Evolutionary conservation across 2,888 invertebrate genomes (phyloP).

Genomic region (Alloscopus bannaensis): DNA sequence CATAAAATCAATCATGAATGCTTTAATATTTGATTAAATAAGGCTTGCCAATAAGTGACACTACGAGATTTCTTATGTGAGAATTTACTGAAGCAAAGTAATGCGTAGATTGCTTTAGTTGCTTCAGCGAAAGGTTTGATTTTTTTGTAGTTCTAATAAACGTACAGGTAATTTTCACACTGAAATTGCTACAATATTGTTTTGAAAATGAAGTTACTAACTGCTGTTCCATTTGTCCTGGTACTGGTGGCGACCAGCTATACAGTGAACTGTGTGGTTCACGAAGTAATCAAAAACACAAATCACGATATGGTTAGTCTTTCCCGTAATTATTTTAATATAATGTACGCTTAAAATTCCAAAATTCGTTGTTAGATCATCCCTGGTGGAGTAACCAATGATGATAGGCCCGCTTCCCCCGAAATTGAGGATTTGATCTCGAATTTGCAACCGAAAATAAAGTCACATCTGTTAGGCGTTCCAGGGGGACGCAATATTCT

Average conservation of each 20-base stretch:
- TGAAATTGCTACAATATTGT: neutral
- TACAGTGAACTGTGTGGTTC: neutral
- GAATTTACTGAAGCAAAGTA: no score
- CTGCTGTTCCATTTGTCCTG: constrained; percentile 24
- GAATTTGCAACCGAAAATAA: constrained; percentile 27
- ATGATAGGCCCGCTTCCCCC: constrained; percentile 19
- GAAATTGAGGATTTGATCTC: constrained; percentile 21
- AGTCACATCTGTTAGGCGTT: constrained; percentile 4
- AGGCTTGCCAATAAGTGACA: no score
- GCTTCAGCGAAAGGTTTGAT: no score
- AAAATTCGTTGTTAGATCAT: constrained; percentile 13
- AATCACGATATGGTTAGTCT: no score
- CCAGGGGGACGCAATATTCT: constrained; percentile 20
- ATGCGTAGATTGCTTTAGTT: no score
- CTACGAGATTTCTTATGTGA: no score
- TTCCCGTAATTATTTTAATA: neutral
- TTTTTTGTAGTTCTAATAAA: no score
- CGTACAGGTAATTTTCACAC: no score
- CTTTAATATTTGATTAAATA: no score
- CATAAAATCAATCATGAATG: no score
- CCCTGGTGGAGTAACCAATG: constrained; percentile 8
- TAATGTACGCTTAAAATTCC: neutral
- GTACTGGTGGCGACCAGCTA: neutral
- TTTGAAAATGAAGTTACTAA: constrained; percentile 11
- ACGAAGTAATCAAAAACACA: neutral